Base-by-base conservation (phyloP, 2,797 vertebrate genomes). In the Lindbergichthys nudifrons region DNA sequence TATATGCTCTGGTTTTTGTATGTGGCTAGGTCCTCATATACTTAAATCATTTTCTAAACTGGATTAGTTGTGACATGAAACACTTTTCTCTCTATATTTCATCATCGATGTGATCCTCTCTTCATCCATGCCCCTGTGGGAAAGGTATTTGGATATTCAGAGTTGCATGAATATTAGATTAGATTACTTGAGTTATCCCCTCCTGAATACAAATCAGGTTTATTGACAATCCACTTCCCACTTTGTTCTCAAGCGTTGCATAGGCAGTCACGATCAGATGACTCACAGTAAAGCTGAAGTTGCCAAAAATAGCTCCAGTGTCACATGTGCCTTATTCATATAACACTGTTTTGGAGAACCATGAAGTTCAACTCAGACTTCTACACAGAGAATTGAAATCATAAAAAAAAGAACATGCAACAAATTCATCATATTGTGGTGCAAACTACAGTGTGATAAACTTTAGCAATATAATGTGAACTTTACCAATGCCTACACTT, bases 141-240 rank as follows among this genome's bases (percentile, higher is more conserved):
- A 73, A 68, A 79, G 51, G 0, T 9, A 68, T 63, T 75, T 63
- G 53, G 19, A 64, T 75, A 73, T 76, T 87, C 42, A 65, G 15
- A 62, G 23, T 45, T 82, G 48, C 73, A 78, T 75, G n/a, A 45
- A 77, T 67, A 26, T 58, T 48, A 50, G 26, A 64, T 82, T 18
- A 51, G 23, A 76, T 81, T 75, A 68, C 50, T 26, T 18, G 7
- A 23, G 42, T 39, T 62, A 64, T 36, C 32, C 32, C 18, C 53
- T 36, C n/a, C 4, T 71, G 3, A 73, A 73, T 74, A 73, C 53
- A 30, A 46, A 13, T 32, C 32, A 60, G 43, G 13, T 62, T 5
- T 63, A 72, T 19, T 72, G 16, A 69, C 59, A 68, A 73, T 68
- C 26, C 13, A 39, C 13, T 70, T 80, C 46, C 41, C 18, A 41